Evolutionary conservation across 2,113 vertebrate species (phyloP), one percentile per base, ranked within the genome.

Genomic region (Strix uralensis): DNA sequence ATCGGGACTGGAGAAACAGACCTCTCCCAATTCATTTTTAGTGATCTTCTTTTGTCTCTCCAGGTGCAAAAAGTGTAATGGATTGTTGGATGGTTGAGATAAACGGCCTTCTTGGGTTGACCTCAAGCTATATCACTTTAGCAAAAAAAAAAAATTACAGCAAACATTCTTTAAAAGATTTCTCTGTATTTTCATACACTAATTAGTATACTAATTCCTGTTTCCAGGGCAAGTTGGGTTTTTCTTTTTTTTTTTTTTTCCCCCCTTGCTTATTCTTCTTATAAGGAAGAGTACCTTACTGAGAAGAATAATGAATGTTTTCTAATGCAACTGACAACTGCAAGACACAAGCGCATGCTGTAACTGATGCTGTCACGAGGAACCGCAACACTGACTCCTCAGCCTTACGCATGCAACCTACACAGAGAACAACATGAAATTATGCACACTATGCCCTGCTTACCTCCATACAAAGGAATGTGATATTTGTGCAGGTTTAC

Each of bases 401-500:
- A 97, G 81, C 72, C 77, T 94, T 61, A 84, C 3, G 20, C 34
- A 66, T 34, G 13, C 46, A 87, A 78, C 34, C 62, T 94, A 83
- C 72, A 92, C 16, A 38, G 49, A 63, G 90, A 93, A 79, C 94
- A 89, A 59, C 57, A 66, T 0, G 0, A 71, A 95, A 86, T 93
- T 91, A 95, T 65, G 72, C 69, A 84, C 77, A 72, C 77, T 75
- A 11, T 95, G 84, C 65, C 73, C 83, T 81, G 86, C 92, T 94
- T 94, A 65, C 92, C 73, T 96, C 81, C 36, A 30, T 62, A 79
- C 61, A 81, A 79, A 95, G 81, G 83, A 96, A 91, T 97, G 92
- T 91, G 71, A 69, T 94, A 91, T 92, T 96, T 95, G 62, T 71
- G 92, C 90, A 95, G 93, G 86, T 97, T 97, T 93, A 94, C 87